Base-by-base conservation (phyloP, 2,888 invertebrate genomes). In the Hydropsyche betteni region DNA sequence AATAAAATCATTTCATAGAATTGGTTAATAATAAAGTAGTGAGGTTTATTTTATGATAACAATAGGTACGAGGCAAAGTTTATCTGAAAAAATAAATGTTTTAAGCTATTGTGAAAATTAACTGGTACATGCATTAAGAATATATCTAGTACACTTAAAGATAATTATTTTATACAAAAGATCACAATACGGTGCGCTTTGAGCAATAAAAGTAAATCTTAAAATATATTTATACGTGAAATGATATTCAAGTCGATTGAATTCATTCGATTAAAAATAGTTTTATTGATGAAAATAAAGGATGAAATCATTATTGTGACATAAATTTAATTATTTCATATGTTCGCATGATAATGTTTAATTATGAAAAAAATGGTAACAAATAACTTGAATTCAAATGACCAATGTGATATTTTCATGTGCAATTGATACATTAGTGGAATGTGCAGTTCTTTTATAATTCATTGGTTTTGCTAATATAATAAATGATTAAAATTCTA, bases 161-260 rank as follows among this genome's bases (percentile, higher is more conserved):
- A 44, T 51, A 69, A 64, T 73, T 61, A 73, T 44, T 38, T 14
- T 36, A 38, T 73, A 70, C 52, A 70, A 70, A 72, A 12, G 36
- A 72, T 72, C 72, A 72, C 68, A 75, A 53, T 55, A 51, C 38
- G 34, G 53, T 76, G 76, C 53, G 68, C 53, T 64, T 71, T 68
- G 75, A 77, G 55, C 53, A 77, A 61, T 73, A 64, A 44, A 44
- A 10, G 44, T 44, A 44, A 44, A 58, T 58, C 24, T 58, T 58
- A 16, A 58, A 58, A 24, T 58, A 58, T 12, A 58, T 58, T 10
- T 2, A 24, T 24, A 24, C 24, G 24, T 24, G 24, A 24, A 24
- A 24, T 24, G 24, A 24, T 24, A 24, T 24, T 24, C 24, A 24
- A 24, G 24, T 24, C 24, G 24, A 24, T 24, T 24, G 24, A 24